Conservation (phyloP, 2,113 vertebrate species). For the Labrus mixtus region DNA sequence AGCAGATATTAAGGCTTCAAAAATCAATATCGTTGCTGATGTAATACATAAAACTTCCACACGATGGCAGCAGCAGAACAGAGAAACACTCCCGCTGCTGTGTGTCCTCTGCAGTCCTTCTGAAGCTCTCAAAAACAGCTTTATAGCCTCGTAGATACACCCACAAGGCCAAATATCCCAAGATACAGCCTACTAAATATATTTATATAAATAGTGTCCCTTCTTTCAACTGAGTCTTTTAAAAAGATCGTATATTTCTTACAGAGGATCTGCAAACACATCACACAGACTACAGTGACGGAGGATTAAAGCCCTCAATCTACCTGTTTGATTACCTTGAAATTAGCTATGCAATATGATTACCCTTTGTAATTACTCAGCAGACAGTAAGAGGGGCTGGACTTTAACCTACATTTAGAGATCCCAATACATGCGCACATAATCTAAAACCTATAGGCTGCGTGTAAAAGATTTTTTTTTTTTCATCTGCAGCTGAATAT, state of each 20-base stretch:
- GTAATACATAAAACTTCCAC: slow-evolving; percentile 57
- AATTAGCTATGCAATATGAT: too few relatives aligned
- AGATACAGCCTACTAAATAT: neutral
- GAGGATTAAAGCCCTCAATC: neutral
- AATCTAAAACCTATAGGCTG: too few relatives aligned
- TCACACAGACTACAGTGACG: neutral
- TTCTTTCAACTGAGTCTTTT: neutral
- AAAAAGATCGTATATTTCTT: neutral
- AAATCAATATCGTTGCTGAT: neutral
- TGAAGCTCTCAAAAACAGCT: neutral
- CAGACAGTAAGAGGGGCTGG: too few relatives aligned
- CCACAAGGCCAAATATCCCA: neutral
- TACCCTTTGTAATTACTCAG: too few relatives aligned
- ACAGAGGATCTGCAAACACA: neutral
- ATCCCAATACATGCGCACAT: too few relatives aligned
- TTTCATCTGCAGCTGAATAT: too few relatives aligned
- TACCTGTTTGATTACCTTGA: neutral
- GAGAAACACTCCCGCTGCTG: neutral
- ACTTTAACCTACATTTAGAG: too few relatives aligned
- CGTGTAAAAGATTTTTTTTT: too few relatives aligned
- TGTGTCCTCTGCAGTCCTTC: neutral
- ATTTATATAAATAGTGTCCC: neutral
- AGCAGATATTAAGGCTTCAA: slow-evolving; percentile 9
- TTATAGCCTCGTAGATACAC: neutral
- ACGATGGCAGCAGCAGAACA: slow-evolving; percentile 64